Evolutionary conservation across 53 echinoderm and acorn worm species (phyloP).

Genomic region (Pentamera pediparva): DNA sequence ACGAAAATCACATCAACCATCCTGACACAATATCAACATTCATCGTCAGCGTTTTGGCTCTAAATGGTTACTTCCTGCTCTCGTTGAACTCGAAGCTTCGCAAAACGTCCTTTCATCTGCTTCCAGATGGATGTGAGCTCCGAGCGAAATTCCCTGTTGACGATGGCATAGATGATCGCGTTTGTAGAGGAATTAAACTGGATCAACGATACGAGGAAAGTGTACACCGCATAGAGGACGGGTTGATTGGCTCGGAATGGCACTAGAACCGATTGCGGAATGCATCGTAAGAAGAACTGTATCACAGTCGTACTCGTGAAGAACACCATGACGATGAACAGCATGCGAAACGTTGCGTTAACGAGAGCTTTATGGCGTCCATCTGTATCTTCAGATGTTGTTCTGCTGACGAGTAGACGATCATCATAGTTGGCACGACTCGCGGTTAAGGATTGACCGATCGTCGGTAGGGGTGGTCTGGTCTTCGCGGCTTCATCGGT

Average conservation of each 20-base stretch:
- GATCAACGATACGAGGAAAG: not conserved
- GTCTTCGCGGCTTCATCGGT: too few species aligned
- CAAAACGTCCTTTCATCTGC: not conserved
- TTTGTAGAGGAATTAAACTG: not conserved
- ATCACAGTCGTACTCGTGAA: not conserved
- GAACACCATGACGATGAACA: not conserved
- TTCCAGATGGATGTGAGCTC: not conserved
- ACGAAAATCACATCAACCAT: too few species aligned
- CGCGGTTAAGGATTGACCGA: too few species aligned
- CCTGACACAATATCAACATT: too few species aligned
- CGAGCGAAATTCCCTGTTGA: constrained; percentile 6
- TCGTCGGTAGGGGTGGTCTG: too few species aligned
- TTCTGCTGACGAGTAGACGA: too few species aligned
- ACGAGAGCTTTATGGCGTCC: not conserved
- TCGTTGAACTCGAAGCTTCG: too few species aligned
- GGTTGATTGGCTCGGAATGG: not conserved
- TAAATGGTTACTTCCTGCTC: too few species aligned
- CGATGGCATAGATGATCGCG: not conserved
- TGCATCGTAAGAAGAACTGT: not conserved
- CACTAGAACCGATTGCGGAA: not conserved
- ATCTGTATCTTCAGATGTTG: not conserved
- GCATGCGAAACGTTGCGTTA: constrained; percentile 13
- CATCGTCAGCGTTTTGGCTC: too few species aligned
- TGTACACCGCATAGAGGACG: not conserved
- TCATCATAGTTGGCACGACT: too few species aligned